Base-by-base conservation (phyloP, 1,140 invertebrate species). In the Drosophila aff. region DNA sequence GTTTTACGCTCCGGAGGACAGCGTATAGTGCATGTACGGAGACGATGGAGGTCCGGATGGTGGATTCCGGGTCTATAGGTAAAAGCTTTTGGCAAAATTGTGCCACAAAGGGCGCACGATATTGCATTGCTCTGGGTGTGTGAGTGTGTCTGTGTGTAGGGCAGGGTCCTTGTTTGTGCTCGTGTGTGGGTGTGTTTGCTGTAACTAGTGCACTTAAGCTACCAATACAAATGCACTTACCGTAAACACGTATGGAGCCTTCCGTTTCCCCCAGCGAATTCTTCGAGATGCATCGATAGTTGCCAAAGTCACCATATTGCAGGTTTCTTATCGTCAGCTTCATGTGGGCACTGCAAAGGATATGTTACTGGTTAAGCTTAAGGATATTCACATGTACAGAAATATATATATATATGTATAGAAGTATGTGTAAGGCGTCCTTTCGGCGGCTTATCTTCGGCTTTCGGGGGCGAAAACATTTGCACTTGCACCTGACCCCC, bases 191-290 rank as follows among this genome's bases (percentile, higher is more conserved):
- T 55, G 59, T 83, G 66, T 73, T 78, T 89, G 73, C 67, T 73
- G 86, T 80, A 81, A 81, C 74, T 87, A 76, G 81, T 91, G 85
- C 86, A 91, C 86, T 91, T 91, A 86, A 91, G 76, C 59, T 82
- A 91, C 86, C 83, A 82, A 87, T 82, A 91, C 86, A 91, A 71
- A 72, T 81, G 80, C 68, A 84, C 91, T 96, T 95, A 99, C 98
- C 97, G 92, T 98, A 98, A 61, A 99, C 94, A 93, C 97, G 95
- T 93, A 99, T 98, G 46, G 96, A 96, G 69, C 97, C 97, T 93
- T 98, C 97, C 21, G 98, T 98, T 92, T 97, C 97, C 61, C 98
- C 98, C n/a, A 99, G 95, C 13, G 96, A 97, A 94, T 99, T 99
- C 93, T 98, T 98, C 62, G 97, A 97, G 92, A 97, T 97, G 93